Percentiles rank a stretch among this genome's conserved stretches.
Evolutionary conservation across 2,113 vertebrate species (phyloP).

Genomic region (Malaclemys terrapin): DNA sequence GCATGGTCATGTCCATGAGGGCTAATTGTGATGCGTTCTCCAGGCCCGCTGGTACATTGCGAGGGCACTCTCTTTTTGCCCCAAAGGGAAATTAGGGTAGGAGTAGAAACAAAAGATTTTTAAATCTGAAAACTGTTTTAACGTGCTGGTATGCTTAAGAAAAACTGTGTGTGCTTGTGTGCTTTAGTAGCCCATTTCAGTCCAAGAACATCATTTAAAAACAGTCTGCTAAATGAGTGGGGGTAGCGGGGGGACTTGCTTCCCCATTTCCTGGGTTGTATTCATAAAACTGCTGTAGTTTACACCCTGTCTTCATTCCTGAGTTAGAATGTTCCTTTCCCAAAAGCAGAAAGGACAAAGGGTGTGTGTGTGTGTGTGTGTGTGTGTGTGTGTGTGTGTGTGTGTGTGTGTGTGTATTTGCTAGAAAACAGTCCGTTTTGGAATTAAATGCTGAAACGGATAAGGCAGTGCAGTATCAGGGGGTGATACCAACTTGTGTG

Average conservation of each 20-base stretch:
- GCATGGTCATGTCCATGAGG: not conserved
- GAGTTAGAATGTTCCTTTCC: not conserved
- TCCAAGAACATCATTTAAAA: not conserved
- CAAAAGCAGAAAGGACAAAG: rapidly evolving
- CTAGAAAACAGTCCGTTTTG: not conserved
- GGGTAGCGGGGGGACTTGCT: not conserved
- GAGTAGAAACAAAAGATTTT: not conserved
- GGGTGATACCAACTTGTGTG: not conserved
- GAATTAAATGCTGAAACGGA: not conserved
- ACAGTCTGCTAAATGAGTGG: not conserved
- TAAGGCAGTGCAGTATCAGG: not conserved
- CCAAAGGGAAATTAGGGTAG: not conserved
- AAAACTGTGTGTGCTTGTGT: not conserved
- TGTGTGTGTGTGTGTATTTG: not conserved
- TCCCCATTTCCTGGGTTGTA: not conserved
- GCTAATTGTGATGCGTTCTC: not conserved
- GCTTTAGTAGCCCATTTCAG: not conserved
- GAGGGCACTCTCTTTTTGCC: not conserved
- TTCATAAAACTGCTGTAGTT: rapidly evolving
- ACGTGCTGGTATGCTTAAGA: not conserved
- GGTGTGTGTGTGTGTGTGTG: not conserved
- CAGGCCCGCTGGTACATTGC: not conserved
- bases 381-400: not conserved
- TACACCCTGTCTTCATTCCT: not conserved
- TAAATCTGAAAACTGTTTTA: not conserved